These are phyloP conservation scores for Mythimna impura DNA, from an alignment of 2,888 invertebrate genomes.

Conservation along the genomic window DNA sequence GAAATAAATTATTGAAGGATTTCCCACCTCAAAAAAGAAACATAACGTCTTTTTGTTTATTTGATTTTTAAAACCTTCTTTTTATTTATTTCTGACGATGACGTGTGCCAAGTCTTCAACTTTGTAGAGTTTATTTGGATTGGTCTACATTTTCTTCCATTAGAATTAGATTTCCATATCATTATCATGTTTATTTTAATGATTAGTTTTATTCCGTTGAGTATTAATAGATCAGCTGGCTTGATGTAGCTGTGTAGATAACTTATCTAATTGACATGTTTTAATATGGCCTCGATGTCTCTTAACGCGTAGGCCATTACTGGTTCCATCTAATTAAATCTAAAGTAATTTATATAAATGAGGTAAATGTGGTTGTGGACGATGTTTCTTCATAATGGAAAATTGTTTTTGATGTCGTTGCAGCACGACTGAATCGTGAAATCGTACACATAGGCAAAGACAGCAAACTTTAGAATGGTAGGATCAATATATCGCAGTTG, in stretches of 20 bases:
- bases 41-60: not conserved
- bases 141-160: constrained; percentile 3
- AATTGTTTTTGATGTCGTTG: constrained; percentile 7
- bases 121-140: not conserved
- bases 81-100: not conserved
- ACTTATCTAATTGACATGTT: constrained; percentile 61
- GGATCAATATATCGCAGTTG: not conserved
- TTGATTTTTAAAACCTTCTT: not conserved
- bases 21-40: too few species aligned
- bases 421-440: not conserved
- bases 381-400: not conserved
- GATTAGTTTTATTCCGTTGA: constrained; percentile 45
- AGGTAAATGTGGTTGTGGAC: constrained; percentile 13
- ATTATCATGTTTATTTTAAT: constrained; percentile 28
- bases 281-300: constrained; percentile 53
- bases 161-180: constrained; percentile 17
- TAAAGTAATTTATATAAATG: constrained; percentile 26
- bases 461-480: not conserved
- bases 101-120: not conserved
- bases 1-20: too few species aligned
- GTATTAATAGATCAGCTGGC: constrained; percentile 42
- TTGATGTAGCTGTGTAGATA: constrained; percentile 39
- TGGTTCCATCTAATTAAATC: constrained; percentile 22
- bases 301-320: constrained; percentile 26
- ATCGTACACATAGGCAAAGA: not conserved